Evolutionary conservation across 2,113 vertebrate genomes (phyloP), one percentile per base, ranked within the genome.

Genomic region (Odobenus rosmarus): DNA sequence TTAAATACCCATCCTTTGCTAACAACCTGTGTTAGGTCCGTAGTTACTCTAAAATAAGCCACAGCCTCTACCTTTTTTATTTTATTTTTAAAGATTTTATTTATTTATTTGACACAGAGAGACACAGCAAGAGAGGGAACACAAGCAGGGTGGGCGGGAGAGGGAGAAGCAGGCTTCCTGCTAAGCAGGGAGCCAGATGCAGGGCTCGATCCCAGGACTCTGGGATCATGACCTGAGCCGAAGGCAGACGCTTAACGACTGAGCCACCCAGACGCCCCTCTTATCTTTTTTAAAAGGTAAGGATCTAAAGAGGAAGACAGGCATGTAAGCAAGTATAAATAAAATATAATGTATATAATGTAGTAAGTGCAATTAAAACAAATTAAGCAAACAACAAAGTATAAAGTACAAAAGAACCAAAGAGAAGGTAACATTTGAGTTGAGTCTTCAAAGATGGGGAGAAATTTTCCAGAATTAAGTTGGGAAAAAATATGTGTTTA

Each of bases 1-100:
- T 88, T 69, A 95, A 93, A 84, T 64, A 92, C 1, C 59, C 33
- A 87, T 13, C 80, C 26, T 84, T 93, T 92, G 36, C 42, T 90
- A 95, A 59, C 23, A 69, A 93, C 24, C 31, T 49, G 77, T 10
- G 7, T 64, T 21, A 86, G 28, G 19, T 51, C 55, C 14, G 51
- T 2, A 92, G 39, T 64, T 77, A 77, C 28, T 77, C 57, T 83
- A 80, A 79, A 93, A 80, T 39, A 89, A 79, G 69, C 19, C 42
- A 62, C 1, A 62, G 16, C 11, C 3, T n/a, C 24, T 80, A 31
- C 26, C 16, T 85, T 62, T 61, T 77, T 72, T 93, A 46, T 46
- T 46, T 46, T 46, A 46, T 46, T 46, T 9, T 46, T 46, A 46
- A 46, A 46, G 46, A 46, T 46, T 46, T 46, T 46, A 46, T 46